Evolutionary conservation across 2,113 vertebrate species (phyloP).

Genomic region (Pleuronectes platessa): DNA sequence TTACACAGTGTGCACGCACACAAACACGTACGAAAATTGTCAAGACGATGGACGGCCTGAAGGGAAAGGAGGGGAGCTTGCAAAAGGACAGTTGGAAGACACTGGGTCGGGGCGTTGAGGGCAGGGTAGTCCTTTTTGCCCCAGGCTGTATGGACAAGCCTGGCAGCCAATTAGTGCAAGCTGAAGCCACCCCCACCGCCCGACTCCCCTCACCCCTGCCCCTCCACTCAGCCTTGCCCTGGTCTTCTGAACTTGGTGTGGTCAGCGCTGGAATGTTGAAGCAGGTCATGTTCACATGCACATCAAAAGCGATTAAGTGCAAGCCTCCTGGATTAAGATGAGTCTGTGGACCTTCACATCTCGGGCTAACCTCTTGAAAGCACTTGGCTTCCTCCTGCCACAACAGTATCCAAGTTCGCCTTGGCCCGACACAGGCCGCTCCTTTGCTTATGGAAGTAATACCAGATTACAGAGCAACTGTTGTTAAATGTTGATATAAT

Average conservation of each 20-base stretch:
- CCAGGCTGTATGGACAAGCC: slow-evolving; percentile 60
- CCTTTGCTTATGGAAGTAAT: slow-evolving; percentile 83
- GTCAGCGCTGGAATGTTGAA: slow-evolving; percentile 67
- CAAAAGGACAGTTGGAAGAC: slow-evolving; percentile 66
- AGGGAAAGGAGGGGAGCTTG: slow-evolving; percentile 39
- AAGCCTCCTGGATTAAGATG: slow-evolving; percentile 75
- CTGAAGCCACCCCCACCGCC: slow-evolving; percentile 32
- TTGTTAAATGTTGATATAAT: slow-evolving; percentile 86
- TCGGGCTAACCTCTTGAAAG: slow-evolving; percentile 72
- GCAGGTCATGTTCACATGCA: slow-evolving; percentile 75
- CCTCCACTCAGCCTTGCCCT: slow-evolving; percentile 40
- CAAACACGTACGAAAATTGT: slow-evolving; percentile 40
- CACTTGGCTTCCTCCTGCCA: slow-evolving; percentile 72
- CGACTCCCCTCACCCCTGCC: slow-evolving; percentile 28
- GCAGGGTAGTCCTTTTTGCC: slow-evolving; percentile 58
- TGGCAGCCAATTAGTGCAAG: slow-evolving; percentile 69
- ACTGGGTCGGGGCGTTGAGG: slow-evolving; percentile 32
- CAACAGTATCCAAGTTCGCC: slow-evolving; percentile 78
- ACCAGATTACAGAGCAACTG: slow-evolving; percentile 87
- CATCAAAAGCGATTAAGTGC: slow-evolving; percentile 79
- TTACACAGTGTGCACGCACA: slow-evolving; percentile 65
- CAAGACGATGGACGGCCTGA: slow-evolving; percentile 21
- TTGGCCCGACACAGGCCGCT: slow-evolving; percentile 74
- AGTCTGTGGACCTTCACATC: slow-evolving; percentile 74
- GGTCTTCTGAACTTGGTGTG: slow-evolving; percentile 69